These are phyloP conservation scores for Pseudeuparius sepicola DNA, from an alignment of 2,888 invertebrate genomes.

Conservation along the genomic window DNA sequence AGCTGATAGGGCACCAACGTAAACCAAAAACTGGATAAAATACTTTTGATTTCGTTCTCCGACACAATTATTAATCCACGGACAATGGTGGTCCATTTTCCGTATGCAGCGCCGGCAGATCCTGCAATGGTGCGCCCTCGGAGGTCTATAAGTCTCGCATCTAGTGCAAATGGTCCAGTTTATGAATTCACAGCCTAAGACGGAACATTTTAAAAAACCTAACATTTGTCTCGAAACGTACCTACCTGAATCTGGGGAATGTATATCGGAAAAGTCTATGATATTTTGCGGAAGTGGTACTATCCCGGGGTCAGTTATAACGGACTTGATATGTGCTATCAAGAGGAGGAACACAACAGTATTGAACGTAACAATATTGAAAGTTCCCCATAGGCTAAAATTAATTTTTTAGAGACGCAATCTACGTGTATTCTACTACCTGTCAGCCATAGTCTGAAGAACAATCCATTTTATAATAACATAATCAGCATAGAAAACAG, in stretches of 20 bases:
- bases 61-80: conserved; percentile 90
- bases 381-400: conserved; percentile 70
- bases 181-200: conserved; percentile 43
- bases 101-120: conserved; percentile 75
- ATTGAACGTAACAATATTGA: conserved; percentile 73
- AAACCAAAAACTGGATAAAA: conserved; percentile 79
- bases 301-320: conserved; percentile 81
- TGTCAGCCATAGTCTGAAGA: too few relatives aligned
- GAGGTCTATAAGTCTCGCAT: conserved; percentile 74
- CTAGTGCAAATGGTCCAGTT: conserved; percentile 74
- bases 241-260: conserved; percentile 53
- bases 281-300: conserved; percentile 66
- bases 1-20: conserved; percentile 46
- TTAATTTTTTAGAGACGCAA: too few relatives aligned
- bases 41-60: conserved; percentile 88
- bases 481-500: too few relatives aligned
- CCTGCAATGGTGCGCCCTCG: conserved; percentile 79
- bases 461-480: too few relatives aligned
- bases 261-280: conserved; percentile 72
- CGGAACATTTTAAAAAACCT: background rate
- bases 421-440: too few relatives aligned
- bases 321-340: conserved; percentile 73
- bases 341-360: conserved; percentile 62
- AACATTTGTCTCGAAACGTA: conserved; percentile 12
- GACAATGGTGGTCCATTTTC: conserved; percentile 80